Base-by-base conservation (phyloP, 1,140 invertebrate species). In the Dreissena rostriformis region DNA sequence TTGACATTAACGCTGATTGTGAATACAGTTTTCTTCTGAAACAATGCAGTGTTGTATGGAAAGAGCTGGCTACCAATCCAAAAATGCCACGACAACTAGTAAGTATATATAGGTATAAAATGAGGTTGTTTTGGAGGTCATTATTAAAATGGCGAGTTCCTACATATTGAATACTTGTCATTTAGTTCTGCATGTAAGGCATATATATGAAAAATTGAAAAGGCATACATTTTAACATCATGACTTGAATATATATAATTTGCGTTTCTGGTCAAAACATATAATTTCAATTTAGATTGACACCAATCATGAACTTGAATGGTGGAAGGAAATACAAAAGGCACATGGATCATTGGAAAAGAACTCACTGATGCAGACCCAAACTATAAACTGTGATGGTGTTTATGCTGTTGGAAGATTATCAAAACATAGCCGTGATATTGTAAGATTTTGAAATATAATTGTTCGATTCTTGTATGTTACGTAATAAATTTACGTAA, bases 331-430 rank as follows among this genome's bases (percentile, higher is more conserved):
- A 7, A 86, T 91, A 14, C 90, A 90, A 71, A 55, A 89, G 49
- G 89, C 90, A 12, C 88, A 90, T 78, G 91, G 92, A 19, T 90
- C 91, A 14, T 89, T 93, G 12, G 91, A 92, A 86, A 78, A 90
- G 15, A 90, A 90, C n/a, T 92, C 91, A 4, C 79, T 93, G 39
- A 66, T 80, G 22, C 90, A 92, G 78, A 91, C 88, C 12, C 86
- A 88, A 66, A 81, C 80, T 28, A 93, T 93, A 49, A 92, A 92
- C 75, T 63, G 77, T 15, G 78, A 71, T 65, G 91, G 92, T 12
- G 76, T 92, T 57, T 93, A 89, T 55, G 51, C 66, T 55, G 80
- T 92, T 74, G 89, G 90, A 8, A 22, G 15, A 74, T 15, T 66
- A 39, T 39, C 39, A 39, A 39, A 39, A 39, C 8, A 39, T 8